Conservation (phyloP, 2,113 vertebrate genomes). For the Sialia sialis region DNA sequence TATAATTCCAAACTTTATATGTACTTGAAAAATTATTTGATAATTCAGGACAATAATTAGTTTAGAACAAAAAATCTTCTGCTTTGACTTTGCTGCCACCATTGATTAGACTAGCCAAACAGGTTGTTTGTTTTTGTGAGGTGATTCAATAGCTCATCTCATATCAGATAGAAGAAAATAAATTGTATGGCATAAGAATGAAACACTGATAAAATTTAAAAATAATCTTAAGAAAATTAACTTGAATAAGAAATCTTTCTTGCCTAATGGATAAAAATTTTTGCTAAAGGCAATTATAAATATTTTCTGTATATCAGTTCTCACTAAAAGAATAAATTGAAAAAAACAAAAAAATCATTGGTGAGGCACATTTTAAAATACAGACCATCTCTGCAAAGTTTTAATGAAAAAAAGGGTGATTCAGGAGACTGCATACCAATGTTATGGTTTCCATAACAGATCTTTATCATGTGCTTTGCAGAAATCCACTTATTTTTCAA, state of each 20-base stretch:
- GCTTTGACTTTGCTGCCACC: background rate
- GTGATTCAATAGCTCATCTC: background rate
- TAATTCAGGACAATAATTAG: no score
- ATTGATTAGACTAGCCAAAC: background rate
- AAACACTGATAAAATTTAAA: background rate
- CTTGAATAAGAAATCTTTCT: background rate
- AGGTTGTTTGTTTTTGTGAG: background rate
- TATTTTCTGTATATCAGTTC: background rate
- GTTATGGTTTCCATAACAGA: background rate
- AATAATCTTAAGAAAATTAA: background rate
- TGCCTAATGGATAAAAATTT: background rate
- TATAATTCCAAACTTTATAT: background rate
- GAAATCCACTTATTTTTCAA: background rate
- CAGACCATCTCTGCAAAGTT: background rate
- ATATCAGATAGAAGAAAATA: background rate
- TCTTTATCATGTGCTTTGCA: background rate
- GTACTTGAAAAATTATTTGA: background rate
- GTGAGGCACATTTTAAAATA: background rate
- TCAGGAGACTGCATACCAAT: background rate
- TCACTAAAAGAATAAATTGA: background rate
- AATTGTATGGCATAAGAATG: background rate
- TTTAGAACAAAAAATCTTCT: background rate
- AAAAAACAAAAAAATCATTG: rapidly evolving
- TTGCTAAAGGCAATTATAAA: background rate
- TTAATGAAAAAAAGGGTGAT: background rate